Conservation (phyloP, 1,140 invertebrate genomes). For the Araneus ventricosus region DNA sequence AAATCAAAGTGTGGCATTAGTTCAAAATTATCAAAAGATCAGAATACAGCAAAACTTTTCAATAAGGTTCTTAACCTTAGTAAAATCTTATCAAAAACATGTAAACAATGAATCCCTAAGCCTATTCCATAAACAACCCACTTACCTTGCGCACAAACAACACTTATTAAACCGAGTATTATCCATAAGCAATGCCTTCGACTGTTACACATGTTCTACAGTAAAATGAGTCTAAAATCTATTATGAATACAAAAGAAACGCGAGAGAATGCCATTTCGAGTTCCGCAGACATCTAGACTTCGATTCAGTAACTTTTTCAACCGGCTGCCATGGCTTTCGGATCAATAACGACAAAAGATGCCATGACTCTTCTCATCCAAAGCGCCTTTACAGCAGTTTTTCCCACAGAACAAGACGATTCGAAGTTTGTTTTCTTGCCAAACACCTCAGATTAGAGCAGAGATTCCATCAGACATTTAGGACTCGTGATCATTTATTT, state of each 20-base stretch:
- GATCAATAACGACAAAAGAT: slow-evolving; percentile 72
- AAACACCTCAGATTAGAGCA: neutral
- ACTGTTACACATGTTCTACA: slow-evolving; percentile 45
- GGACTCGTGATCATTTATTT: neutral
- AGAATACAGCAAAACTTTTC: neutral
- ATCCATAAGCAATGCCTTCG: slow-evolving; percentile 35
- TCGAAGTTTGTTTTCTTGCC: neutral
- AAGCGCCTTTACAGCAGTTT: neutral
- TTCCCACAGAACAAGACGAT: neutral
- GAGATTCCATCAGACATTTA: neutral
- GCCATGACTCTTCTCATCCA: slow-evolving; percentile 41
- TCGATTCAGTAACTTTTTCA: slow-evolving; percentile 47
- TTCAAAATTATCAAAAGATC: neutral
- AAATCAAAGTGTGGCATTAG: neutral
- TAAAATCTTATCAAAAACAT: neutral
- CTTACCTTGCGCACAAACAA: slow-evolving; percentile 63
- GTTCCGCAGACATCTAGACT: neutral
- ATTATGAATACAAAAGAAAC: slow-evolving; percentile 40
- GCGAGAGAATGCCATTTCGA: slow-evolving; percentile 50
- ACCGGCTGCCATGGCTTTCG: slow-evolving; percentile 73
- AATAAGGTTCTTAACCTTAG: too few relatives aligned
- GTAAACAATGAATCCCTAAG: slow-evolving; percentile 44
- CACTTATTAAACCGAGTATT: slow-evolving; percentile 19
- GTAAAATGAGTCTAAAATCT: slow-evolving; percentile 34
- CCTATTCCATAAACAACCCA: slow-evolving; percentile 44